Evolutionary conservation across 2,888 invertebrate species (phyloP).

Genomic region (Schrankia costaestrigalis): DNA sequence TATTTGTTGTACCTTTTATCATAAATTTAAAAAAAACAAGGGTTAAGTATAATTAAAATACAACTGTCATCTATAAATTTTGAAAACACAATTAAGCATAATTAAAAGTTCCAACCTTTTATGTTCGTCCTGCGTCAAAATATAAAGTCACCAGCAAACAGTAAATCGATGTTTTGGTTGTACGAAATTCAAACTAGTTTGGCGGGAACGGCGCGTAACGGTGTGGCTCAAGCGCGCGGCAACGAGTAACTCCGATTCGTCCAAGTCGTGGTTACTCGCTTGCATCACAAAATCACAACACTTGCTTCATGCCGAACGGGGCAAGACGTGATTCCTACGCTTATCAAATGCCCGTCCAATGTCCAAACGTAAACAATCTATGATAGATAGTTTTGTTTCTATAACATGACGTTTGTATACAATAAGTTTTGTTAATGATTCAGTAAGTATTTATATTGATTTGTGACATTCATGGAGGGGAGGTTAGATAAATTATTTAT

Average conservation of each 20-base stretch:
- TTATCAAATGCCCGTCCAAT: slow-evolving; percentile 61
- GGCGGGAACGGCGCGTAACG: slow-evolving; percentile 15
- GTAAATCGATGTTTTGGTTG: slow-evolving; percentile 8
- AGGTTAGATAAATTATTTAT: background rate
- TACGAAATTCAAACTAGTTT: slow-evolving; percentile 13
- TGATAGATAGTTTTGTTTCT: slow-evolving; percentile 19
- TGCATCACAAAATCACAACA: slow-evolving; percentile 24
- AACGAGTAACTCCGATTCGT: slow-evolving; percentile 25
- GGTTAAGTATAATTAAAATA: too few species aligned
- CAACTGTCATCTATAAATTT: too few species aligned
- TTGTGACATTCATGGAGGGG: slow-evolving; percentile 10
- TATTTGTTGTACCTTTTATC: too few species aligned
- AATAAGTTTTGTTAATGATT: slow-evolving; percentile 10
- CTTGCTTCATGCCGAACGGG: slow-evolving; percentile 19
- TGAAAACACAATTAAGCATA: background rate
- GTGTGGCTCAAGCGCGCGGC: slow-evolving; percentile 22
- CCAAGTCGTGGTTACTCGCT: slow-evolving; percentile 18
- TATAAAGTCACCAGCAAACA: slow-evolving; percentile 14
- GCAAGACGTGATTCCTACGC: slow-evolving; percentile 33
- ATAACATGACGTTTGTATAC: slow-evolving; percentile 20
- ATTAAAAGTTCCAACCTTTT: slow-evolving; percentile 23
- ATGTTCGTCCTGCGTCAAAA: slow-evolving; percentile 10
- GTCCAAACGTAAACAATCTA: slow-evolving; percentile 48
- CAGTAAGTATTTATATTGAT: slow-evolving; percentile 17
- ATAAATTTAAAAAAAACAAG: too few species aligned